These are phyloP conservation scores for Cerceris ruficornis DNA, from an alignment of 2,888 invertebrate genomes.

Conservation along the genomic window DNA sequence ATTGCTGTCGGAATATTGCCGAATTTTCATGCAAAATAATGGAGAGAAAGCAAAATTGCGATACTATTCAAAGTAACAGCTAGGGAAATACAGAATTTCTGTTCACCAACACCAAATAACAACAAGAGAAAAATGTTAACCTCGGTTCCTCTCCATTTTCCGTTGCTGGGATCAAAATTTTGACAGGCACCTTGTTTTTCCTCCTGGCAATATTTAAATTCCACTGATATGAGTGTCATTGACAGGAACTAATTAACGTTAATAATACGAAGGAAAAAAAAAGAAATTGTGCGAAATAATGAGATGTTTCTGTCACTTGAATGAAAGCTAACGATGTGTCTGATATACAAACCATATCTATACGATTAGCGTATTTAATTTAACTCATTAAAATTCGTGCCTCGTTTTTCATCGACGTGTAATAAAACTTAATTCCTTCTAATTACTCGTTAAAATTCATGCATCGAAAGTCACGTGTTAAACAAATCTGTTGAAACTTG, in stretches of 20 bases:
- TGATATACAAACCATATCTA: not conserved
- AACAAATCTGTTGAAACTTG: too few species aligned
- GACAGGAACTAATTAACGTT: constrained; percentile 13
- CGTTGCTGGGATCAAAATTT: constrained; percentile 79
- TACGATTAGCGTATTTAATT: not conserved
- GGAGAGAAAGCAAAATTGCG: constrained; percentile 36
- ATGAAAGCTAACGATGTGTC: not conserved
- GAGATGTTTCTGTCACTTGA: not conserved
- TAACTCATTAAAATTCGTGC: constrained; percentile 23
- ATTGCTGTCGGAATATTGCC: constrained; percentile 29
- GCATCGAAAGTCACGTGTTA: constrained; percentile 12
- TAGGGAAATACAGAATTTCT: constrained; percentile 30
- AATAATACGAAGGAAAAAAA: constrained; percentile 24
- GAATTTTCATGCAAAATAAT: constrained; percentile 46
- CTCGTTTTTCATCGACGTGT: constrained; percentile 13
- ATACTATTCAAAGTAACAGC: constrained; percentile 25
- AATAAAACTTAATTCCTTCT: constrained; percentile 11
- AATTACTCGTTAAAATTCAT: constrained; percentile 34
- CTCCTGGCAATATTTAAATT: constrained; percentile 78
- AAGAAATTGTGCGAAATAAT: not conserved
- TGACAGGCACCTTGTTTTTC: constrained; percentile 81
- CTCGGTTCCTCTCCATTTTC: constrained; percentile 78
- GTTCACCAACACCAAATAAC: constrained; percentile 62
- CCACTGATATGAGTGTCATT: constrained; percentile 43
- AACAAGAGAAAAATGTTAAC: constrained; percentile 75